Evolutionary conservation across 2,797 vertebrate genomes (phyloP).

Genomic region (Mormyrus hasselquistii): DNA sequence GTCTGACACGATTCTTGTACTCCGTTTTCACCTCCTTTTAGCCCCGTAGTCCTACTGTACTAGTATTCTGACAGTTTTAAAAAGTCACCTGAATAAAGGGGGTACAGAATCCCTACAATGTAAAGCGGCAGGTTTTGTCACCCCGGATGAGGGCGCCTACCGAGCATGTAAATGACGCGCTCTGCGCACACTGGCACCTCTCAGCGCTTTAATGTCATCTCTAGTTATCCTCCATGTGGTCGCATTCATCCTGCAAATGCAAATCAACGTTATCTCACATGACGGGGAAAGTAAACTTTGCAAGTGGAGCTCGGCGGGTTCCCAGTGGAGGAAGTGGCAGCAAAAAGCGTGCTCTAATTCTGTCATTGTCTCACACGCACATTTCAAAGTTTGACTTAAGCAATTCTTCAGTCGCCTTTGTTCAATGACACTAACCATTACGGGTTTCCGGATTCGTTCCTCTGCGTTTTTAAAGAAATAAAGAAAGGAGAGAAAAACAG

Average conservation of each 20-base stretch:
- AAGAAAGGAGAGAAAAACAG: constrained; percentile 38
- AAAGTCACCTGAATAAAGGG: constrained; percentile 11
- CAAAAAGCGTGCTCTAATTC: constrained; percentile 64
- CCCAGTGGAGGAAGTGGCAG: constrained; percentile 52
- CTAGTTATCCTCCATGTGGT: constrained; percentile 43
- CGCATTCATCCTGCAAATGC: constrained; percentile 48
- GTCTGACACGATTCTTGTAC: constrained; percentile 36
- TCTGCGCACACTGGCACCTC: constrained; percentile 19
- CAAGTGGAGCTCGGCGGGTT: constrained; percentile 47
- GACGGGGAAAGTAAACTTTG: constrained; percentile 63
- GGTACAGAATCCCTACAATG: background rate
- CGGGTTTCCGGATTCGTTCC: constrained; percentile 48
- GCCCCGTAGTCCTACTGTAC: background rate
- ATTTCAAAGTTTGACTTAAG: constrained; percentile 62
- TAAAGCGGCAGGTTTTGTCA: constrained; percentile 2
- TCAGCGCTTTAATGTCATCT: constrained; percentile 1
- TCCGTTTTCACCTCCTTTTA: background rate
- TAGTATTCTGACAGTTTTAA: background rate
- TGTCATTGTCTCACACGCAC: constrained; percentile 55
- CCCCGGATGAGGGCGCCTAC: constrained; percentile 8
- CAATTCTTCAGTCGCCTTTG: constrained; percentile 58
- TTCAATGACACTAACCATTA: constrained; percentile 50
- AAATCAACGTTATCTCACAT: constrained; percentile 60
- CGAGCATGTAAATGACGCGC: constrained; percentile 16
- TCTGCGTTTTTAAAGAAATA: constrained; percentile 54